These are phyloP conservation scores for Seira ritae DNA, from an alignment of 2,888 invertebrate species.

Conservation along the genomic window DNA sequence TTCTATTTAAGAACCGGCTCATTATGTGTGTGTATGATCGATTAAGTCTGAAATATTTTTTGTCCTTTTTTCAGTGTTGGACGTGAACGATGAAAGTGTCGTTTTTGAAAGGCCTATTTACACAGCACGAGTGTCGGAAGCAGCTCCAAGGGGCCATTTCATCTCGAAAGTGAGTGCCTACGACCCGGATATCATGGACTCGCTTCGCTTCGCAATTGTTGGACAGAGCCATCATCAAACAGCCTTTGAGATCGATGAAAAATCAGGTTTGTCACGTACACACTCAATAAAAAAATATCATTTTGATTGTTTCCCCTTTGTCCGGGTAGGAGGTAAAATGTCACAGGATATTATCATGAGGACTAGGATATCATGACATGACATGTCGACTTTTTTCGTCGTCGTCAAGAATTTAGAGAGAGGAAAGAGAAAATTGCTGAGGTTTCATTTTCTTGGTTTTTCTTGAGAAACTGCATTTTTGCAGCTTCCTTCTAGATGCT, in stretches of 20 bases:
- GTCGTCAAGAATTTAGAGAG: neutral
- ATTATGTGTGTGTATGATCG: neutral
- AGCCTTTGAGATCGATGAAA: conserved; percentile 85
- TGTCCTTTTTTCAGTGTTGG: conserved; percentile 81
- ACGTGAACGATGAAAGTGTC: conserved; percentile 94
- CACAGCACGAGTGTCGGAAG: conserved; percentile 85
- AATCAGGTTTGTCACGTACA: conserved; percentile 78
- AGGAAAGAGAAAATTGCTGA: conserved; percentile 39
- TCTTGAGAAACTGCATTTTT: no score
- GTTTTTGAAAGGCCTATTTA: conserved; percentile 89
- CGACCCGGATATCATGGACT: conserved; percentile 90
- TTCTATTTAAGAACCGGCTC: no score
- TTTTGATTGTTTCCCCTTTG: no score
- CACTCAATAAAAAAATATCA: no score
- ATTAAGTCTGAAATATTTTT: neutral
- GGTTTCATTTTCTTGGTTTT: conserved; percentile 20
- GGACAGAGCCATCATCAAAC: conserved; percentile 88
- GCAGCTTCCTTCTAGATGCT: no score
- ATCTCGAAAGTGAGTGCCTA: conserved; percentile 92
- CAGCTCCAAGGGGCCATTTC: conserved; percentile 90
- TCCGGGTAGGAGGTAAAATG: no score
- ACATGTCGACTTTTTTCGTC: conserved; percentile 17
- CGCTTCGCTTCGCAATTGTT: conserved; percentile 87
- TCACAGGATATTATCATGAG: no score
- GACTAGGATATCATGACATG: no score